Evolutionary conservation across 2,888 invertebrate species (phyloP).

Genomic region (Hirtodrosophila histrioides): DNA sequence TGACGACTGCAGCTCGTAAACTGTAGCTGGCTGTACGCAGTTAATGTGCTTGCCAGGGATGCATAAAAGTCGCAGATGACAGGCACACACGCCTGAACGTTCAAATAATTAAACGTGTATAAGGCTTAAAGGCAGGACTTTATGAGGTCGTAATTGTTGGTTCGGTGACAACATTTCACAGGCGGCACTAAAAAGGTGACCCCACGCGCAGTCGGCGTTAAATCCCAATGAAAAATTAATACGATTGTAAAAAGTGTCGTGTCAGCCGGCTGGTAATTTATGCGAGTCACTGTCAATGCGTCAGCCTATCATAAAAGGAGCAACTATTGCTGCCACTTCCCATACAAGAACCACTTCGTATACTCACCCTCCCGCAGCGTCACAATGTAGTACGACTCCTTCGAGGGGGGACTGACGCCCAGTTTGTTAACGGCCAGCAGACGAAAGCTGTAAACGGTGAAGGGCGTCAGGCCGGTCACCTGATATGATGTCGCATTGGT

Average conservation of each 20-base stretch:
- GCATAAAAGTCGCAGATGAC: conserved; percentile 17
- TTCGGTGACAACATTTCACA: conserved; percentile 56
- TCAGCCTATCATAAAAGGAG: conserved; percentile 47
- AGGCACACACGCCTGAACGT: conserved; percentile 38
- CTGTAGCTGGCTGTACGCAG: conserved; percentile 24
- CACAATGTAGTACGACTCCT: conserved; percentile 90
- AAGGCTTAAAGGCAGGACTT: conserved; percentile 40
- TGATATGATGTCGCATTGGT: conserved; percentile 88
- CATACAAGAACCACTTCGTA: neutral
- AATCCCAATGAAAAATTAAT: conserved; percentile 77
- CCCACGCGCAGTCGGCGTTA: conserved; percentile 34
- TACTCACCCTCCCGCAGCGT: conserved; percentile 89
- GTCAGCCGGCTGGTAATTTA: conserved; percentile 61
- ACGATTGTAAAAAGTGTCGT: conserved; percentile 74
- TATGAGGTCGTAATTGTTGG: conserved; percentile 49
- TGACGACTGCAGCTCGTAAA: conserved; percentile 32
- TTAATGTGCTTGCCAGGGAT: conserved; percentile 22
- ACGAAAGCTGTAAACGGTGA: conserved; percentile 91
- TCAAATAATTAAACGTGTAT: conserved; percentile 71
- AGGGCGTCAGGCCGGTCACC: conserved; percentile 88
- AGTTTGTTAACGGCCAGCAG: conserved; percentile 89
- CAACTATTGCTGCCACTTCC: conserved; percentile 8
- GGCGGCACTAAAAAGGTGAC: conserved; percentile 63
- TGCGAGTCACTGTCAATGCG: conserved; percentile 32
- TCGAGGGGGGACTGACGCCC: conserved; percentile 88